phyloP scores from a whole-genome alignment of 1,140 invertebrate genomes.

The Papilio polytes region DNA sequence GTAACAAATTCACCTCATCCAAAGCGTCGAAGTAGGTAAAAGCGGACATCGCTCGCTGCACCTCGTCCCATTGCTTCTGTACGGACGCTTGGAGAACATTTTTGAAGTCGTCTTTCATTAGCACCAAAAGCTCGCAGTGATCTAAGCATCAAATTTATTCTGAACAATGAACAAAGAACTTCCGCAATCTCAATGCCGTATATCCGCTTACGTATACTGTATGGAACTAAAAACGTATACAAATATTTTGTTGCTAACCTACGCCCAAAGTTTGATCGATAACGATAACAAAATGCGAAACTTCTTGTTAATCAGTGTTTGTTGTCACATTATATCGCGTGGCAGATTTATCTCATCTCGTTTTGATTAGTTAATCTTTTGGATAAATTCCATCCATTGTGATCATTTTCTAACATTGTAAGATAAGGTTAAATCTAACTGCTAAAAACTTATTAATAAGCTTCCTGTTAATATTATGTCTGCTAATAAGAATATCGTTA shows the following conservation, averaged over 20 bases:
- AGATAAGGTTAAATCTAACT: background rate
- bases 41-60: slow-evolving; percentile 84
- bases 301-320: background rate
- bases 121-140: slow-evolving; percentile 81
- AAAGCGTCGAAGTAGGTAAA: slow-evolving; percentile 87
- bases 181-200: background rate
- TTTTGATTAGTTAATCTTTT: too few species aligned
- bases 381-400: too few species aligned
- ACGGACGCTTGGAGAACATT: slow-evolving; percentile 84
- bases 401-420: background rate
- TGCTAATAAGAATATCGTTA: too few species aligned
- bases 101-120: slow-evolving; percentile 85
- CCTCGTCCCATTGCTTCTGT: slow-evolving; percentile 85
- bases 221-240: background rate
- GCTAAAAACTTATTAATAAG: background rate
- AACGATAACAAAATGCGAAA: background rate
- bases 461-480: background rate
- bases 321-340: background rate
- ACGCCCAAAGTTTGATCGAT: slow-evolving; percentile 41
- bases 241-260: slow-evolving; percentile 40
- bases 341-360: background rate
- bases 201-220: slow-evolving; percentile 35
- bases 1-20: slow-evolving; percentile 74
- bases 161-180: background rate
- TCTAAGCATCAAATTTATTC: slow-evolving; percentile 60